A percentile compares a stretch with the other conserved stretches of the same genome.
phyloP scores from a whole-genome alignment of 1,140 invertebrate genomes.

The Drosophila santomea region DNA sequence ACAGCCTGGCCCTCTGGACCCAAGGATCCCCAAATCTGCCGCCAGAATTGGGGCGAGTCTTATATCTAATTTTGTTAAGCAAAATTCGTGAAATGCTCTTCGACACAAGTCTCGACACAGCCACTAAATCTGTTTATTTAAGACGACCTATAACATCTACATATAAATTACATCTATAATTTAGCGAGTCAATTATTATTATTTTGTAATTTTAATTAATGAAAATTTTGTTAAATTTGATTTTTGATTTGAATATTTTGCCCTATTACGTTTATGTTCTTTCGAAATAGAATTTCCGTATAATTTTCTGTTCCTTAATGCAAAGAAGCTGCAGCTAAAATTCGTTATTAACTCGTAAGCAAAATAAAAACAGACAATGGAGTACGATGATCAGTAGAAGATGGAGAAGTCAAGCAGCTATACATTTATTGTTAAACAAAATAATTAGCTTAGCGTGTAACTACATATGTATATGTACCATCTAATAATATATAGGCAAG shows the following conservation, averaged over 20 bases:
- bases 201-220: conserved; percentile 58
- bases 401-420: conserved; percentile 66
- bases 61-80: conserved; percentile 69
- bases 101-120: conserved; percentile 18
- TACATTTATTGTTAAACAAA: conserved; percentile 81
- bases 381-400: conserved; percentile 15
- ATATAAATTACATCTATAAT: conserved; percentile 36
- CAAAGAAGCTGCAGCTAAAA: conserved; percentile 72
- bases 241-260: conserved; percentile 61
- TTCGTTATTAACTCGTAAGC: conserved; percentile 63
- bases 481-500: conserved; percentile 73
- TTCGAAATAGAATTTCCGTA: conserved; percentile 77
- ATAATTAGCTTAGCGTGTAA: conserved; percentile 80
- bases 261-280: conserved; percentile 66
- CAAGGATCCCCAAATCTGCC: conserved; percentile 25
- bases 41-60: conserved; percentile 55
- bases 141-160: conserved; percentile 22
- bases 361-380: conserved; percentile 31
- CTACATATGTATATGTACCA: conserved; percentile 78
- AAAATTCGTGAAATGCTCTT: conserved; percentile 65
- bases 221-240: conserved; percentile 51
- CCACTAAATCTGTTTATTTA: conserved; percentile 50
- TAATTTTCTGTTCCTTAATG: conserved; percentile 76
- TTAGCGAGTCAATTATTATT: conserved; percentile 53
- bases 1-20: conserved; percentile 12